phyloP scores from a whole-genome alignment of 2,113 vertebrate species.

The Riparia riparia region DNA sequence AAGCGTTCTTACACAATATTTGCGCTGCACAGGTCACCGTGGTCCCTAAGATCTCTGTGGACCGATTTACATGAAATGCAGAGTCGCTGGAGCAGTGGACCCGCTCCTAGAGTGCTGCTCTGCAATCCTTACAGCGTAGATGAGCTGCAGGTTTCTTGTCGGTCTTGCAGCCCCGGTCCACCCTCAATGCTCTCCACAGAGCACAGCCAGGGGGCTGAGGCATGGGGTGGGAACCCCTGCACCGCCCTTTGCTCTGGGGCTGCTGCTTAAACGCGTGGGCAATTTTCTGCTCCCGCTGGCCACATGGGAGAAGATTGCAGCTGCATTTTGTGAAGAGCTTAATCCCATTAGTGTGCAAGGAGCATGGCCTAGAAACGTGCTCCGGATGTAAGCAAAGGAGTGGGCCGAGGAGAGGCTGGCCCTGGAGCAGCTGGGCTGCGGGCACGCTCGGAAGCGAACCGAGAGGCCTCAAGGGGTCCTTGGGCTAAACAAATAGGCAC shows the following conservation, averaged over 20 bases:
- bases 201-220: not conserved
- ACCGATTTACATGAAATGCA: not conserved
- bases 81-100: not conserved
- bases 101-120: not conserved
- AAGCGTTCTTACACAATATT: not conserved
- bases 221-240: not conserved
- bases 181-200: not conserved
- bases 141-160: accelerated
- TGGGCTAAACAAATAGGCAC: not conserved
- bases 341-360: not conserved
- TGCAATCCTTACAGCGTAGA: accelerated
- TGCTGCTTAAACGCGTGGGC: not conserved
- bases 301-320: not conserved
- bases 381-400: not conserved
- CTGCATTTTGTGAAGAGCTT: not conserved
- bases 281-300: not conserved
- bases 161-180: not conserved
- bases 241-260: accelerated
- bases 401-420: not conserved
- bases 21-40: accelerated
- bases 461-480: not conserved
- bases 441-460: not conserved
- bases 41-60: not conserved
- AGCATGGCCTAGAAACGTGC: constrained; percentile 7
- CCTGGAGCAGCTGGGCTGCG: not conserved